Base-by-base conservation (phyloP, 2,113 vertebrate genomes). In the Aspidoscelis tigris region DNA sequence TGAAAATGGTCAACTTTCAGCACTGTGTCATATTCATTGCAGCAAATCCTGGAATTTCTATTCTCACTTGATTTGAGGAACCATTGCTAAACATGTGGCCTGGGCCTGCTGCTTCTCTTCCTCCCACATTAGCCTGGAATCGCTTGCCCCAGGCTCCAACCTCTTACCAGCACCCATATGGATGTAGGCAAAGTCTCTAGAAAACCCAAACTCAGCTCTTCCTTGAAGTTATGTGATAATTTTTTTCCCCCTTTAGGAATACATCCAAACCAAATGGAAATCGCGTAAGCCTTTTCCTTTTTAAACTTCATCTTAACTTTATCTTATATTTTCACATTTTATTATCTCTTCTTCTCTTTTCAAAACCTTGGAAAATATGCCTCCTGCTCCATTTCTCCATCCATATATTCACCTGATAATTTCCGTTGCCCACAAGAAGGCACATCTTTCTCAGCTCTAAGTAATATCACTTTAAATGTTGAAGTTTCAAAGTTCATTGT, bases 401-500 rank as follows among this genome's bases (percentile, higher is more conserved):
- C 0, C 47, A 74, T 81, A 78, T 72, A 58, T 75, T 24, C 4
- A 24, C 65, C 85, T 85, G 76, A 1, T 5, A 80, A 77, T 21
- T 81, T 12, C 82, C 77, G 55, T 26, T 41, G 66, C 72, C 7
- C 90, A 69, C 10, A 75, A 61, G 33, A 88, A 82, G 87, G 58
- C 86, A 0, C 69, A 65, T 76, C 33, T 76, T 88, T 81, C 84
- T 70, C 72, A 84, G 21, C 88, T 90, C 64, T 3, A 78, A 89
- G 55, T 76, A 75, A 55, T 89, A 87, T 83, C 91, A 84, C 90
- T 89, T 88, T 87, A 93, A 92, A 93, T 90, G 75, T 82, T 90
- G 53, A 41, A 1, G 0, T 89, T 89, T 93, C 87, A 90, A 86
- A 93, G 85, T 83, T 93, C 87, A 90, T 94, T 95, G 90, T 90